phyloP scores from a whole-genome alignment of 1,140 invertebrate species.

The Drosophila triauraria region DNA sequence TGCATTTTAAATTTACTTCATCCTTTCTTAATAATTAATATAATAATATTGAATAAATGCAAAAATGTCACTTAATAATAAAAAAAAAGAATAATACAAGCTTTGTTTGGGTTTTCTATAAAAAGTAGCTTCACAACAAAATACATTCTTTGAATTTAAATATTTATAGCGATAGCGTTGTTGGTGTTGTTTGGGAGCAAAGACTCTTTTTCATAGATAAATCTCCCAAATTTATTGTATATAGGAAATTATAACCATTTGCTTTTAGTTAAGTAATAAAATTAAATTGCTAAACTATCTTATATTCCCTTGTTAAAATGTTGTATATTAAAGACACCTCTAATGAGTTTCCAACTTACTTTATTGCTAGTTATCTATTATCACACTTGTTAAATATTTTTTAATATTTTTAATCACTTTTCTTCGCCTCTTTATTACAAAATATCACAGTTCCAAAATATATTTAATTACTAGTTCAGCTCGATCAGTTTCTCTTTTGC shows the following conservation, averaged over 20 bases:
- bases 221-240: neutral
- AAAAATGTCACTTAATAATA: neutral
- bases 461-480: conserved; percentile 1
- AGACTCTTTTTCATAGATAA: too few relatives aligned
- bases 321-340: neutral
- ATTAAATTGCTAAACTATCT: neutral
- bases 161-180: too few relatives aligned
- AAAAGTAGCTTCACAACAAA: too few relatives aligned
- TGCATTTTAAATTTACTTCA: too few relatives aligned
- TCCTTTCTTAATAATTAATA: too few relatives aligned
- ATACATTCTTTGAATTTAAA: too few relatives aligned
- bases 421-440: neutral
- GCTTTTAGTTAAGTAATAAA: neutral
- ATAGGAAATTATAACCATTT: neutral
- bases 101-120: neutral
- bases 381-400: conserved; percentile 26
- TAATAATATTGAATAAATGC: too few relatives aligned
- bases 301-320: too few relatives aligned
- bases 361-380: conserved; percentile 20
- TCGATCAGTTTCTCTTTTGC: conserved; percentile 51
- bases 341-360: conserved; percentile 10
- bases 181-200: too few relatives aligned
- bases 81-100: neutral
- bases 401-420: conserved; percentile 13
- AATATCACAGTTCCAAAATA: conserved; percentile 31